Evolutionary conservation across 2,888 invertebrate genomes (phyloP).

Genomic region (Andrena praecox): DNA sequence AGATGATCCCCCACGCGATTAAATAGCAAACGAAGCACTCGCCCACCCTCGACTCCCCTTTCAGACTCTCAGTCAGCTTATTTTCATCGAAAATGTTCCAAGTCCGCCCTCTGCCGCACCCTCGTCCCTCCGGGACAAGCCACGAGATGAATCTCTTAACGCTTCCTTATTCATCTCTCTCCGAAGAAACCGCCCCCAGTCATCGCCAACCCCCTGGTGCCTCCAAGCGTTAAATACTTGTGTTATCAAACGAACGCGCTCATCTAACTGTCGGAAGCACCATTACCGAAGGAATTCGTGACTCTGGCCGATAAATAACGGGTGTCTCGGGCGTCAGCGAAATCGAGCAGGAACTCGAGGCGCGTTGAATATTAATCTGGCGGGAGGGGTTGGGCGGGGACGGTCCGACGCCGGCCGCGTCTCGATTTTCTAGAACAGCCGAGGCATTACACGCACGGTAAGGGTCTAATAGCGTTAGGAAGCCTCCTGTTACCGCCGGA

Average conservation of each 20-base stretch:
- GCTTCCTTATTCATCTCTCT: neutral
- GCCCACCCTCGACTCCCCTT: neutral
- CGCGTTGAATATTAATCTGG: slow-evolving; percentile 48
- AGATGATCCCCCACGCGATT: neutral
- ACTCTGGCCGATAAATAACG: neutral
- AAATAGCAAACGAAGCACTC: neutral
- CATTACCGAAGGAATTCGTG: neutral
- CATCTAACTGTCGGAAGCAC: neutral
- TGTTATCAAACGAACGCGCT: neutral
- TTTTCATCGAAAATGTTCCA: slow-evolving; percentile 5
- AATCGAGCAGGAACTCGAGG: slow-evolving; percentile 7
- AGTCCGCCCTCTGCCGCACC: neutral
- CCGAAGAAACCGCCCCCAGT: neutral
- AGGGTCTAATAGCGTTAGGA: slow-evolving; percentile 68
- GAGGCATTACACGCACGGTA: slow-evolving; percentile 38
- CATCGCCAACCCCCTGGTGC: neutral
- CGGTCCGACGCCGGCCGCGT: slow-evolving; percentile 16
- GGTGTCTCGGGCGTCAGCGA: neutral
- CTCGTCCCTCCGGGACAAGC: neutral
- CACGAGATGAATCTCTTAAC: neutral
- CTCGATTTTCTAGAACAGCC: slow-evolving; percentile 63
- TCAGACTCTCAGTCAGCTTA: slow-evolving; percentile 2
- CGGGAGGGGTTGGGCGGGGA: neutral
- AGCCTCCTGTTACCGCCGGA: slow-evolving; percentile 69
- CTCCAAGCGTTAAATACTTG: neutral